A percentile compares a stretch with the other conserved stretches of the same genome.
phyloP scores from a whole-genome alignment of 2,797 vertebrate species.

The Diplodus puntazzo region DNA sequence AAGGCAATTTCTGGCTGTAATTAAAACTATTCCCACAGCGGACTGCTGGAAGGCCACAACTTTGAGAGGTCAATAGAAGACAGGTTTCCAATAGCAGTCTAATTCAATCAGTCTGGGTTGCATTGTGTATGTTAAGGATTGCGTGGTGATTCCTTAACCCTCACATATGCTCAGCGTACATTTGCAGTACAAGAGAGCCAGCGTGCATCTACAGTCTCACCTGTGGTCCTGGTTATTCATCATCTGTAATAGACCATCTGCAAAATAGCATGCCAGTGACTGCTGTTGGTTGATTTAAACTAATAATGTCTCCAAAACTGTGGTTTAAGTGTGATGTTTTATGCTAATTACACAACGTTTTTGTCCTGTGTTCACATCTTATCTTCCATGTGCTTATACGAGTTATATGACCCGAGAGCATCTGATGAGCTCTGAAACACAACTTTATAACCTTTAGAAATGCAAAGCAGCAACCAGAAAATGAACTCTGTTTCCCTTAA shows the following conservation, averaged over 20 bases:
- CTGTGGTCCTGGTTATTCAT: constrained; percentile 3
- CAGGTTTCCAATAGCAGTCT: constrained; percentile 71
- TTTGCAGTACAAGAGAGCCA: neutral
- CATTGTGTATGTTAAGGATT: constrained; percentile 39
- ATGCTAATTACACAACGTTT: constrained; percentile 7
- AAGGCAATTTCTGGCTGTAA: constrained; percentile 78
- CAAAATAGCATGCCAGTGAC: neutral
- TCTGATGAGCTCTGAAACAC: constrained; percentile 15
- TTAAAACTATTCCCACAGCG: constrained; percentile 73
- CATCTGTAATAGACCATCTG: constrained; percentile 13
- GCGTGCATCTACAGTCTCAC: neutral
- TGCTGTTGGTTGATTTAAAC: constrained; percentile 15
- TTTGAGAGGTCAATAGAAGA: constrained; percentile 70
- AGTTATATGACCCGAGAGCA: constrained; percentile 37
- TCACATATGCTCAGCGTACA: constrained; percentile 1
- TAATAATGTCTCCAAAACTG: constrained; percentile 6
- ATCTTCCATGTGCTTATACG: neutral
- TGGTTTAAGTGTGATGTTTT: constrained; percentile 5
- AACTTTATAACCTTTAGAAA: constrained; percentile 10
- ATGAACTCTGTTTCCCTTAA: constrained; percentile 8
- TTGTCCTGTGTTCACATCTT: constrained; percentile 6
- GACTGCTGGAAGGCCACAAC: constrained; percentile 66
- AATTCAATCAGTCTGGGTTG: constrained; percentile 66
- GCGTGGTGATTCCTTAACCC: constrained; percentile 10
- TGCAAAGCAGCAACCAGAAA: constrained; percentile 19